phyloP scores from a whole-genome alignment of 2,113 vertebrate genomes.

The Tonatia bakeri region DNA sequence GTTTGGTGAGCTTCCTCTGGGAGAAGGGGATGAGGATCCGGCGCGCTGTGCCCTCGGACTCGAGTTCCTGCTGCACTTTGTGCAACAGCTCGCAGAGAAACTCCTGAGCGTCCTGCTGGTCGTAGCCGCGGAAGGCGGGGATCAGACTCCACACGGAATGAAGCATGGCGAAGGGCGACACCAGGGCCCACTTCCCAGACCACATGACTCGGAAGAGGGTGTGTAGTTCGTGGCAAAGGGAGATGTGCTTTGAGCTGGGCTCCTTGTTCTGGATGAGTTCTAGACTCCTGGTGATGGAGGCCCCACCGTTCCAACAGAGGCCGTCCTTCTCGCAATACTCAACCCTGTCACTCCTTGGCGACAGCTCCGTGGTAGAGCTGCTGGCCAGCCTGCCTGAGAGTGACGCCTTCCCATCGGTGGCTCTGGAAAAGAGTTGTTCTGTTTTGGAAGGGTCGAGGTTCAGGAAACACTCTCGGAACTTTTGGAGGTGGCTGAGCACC shows the following conservation, averaged over 20 bases:
- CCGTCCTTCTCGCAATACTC: conserved; percentile 78
- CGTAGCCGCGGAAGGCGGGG: conserved; percentile 95
- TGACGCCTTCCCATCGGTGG: conserved; percentile 83
- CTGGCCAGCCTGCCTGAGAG: conserved; percentile 78
- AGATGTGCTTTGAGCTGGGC: conserved; percentile 95
- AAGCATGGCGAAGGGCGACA: conserved; percentile 98
- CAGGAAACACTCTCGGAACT: conserved; percentile 98
- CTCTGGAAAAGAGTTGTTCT: conserved; percentile 93
- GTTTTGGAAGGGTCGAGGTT: conserved; percentile 96
- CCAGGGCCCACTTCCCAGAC: conserved; percentile 97
- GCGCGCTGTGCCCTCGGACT: conserved; percentile 91
- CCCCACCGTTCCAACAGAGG: conserved; percentile 81
- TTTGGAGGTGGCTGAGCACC: conserved; percentile 98
- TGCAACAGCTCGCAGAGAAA: conserved; percentile 97
- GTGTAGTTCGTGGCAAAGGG: conserved; percentile 97
- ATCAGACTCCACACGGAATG: conserved; percentile 99
- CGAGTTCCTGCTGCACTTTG: conserved; percentile 98
- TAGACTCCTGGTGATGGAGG: conserved; percentile 80
- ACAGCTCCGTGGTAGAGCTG: conserved; percentile 75
- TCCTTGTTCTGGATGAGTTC: conserved; percentile 96
- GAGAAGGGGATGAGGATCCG: conserved; percentile 97
- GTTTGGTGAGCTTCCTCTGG: conserved; percentile 97
- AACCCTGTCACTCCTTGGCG: conserved; percentile 75
- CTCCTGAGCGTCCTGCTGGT: conserved; percentile 99
- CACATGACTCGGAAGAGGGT: conserved; percentile 99